Evolutionary conservation across 2,113 vertebrate species (phyloP).

Genomic region (Phrynosoma blainvillii): DNA sequence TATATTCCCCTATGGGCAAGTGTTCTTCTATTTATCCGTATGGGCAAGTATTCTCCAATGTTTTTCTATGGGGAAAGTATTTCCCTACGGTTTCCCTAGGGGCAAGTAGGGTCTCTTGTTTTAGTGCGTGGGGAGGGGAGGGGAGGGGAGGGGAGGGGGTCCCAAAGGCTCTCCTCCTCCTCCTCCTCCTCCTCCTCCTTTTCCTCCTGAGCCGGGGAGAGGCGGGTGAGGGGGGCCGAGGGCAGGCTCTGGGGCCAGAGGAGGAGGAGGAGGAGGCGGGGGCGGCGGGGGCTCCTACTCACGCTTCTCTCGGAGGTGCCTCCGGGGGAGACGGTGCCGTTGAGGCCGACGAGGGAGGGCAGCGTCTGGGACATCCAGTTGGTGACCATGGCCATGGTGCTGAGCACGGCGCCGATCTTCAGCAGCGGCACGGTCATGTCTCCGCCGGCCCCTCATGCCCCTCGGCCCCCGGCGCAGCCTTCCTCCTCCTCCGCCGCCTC

Average conservation of each 20-base stretch:
- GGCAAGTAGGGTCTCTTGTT: no score
- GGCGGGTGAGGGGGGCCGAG: no score
- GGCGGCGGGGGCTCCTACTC: constrained; percentile 61
- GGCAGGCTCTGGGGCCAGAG: neutral
- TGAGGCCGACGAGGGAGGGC: constrained; percentile 89
- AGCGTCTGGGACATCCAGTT: constrained; percentile 94
- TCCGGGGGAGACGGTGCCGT: constrained; percentile 87
- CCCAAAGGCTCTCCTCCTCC: no score
- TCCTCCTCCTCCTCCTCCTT: no score
- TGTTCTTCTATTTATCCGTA: no score
- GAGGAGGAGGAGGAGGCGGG: neutral
- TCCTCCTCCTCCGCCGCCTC: neutral
- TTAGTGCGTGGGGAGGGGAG: no score
- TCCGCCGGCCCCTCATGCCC: constrained; percentile 64
- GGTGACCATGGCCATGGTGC: constrained; percentile 93
- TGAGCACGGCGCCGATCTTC: constrained; percentile 91
- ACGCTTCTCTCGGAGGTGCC: constrained; percentile 91
- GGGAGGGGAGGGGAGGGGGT: no score
- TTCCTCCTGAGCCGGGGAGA: no score
- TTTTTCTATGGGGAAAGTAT: no score
- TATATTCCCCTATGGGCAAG: no score
- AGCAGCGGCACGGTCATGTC: constrained; percentile 87
- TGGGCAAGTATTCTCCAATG: no score
- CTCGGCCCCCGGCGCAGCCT: constrained; percentile 33
- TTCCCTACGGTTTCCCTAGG: no score